Percentiles rank a stretch among this genome's conserved stretches.
Evolutionary conservation across 1,140 invertebrate genomes (phyloP).

Genomic region (Orchesella cincta): DNA sequence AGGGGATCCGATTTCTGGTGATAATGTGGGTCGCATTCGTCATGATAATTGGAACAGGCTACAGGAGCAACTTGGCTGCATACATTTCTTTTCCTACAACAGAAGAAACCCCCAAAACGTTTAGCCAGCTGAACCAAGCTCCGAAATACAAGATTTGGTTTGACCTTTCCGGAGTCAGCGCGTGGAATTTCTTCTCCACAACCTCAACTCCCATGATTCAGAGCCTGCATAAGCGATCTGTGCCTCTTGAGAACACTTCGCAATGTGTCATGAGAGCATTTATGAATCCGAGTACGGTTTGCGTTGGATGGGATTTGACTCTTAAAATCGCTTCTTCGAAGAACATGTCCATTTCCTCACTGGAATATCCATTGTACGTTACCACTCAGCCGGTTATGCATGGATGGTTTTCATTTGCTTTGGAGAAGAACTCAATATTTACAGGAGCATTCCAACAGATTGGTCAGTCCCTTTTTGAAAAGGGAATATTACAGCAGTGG

Average conservation of each 20-base stretch:
- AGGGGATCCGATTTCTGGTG: not conserved
- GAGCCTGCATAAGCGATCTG: conserved; percentile 27
- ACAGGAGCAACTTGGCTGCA: conserved; percentile 37
- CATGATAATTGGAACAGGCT: conserved; percentile 38
- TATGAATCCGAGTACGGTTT: conserved; percentile 22
- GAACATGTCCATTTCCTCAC: conserved; percentile 21
- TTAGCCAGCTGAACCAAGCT: conserved; percentile 11
- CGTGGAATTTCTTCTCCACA: conserved; percentile 31
- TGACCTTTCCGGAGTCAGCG: conserved; percentile 35
- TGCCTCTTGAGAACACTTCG: not conserved
- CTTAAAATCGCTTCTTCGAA: conserved; percentile 1
- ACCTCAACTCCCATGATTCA: conserved; percentile 24
- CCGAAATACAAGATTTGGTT: conserved; percentile 32
- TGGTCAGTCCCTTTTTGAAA: conserved; percentile 2
- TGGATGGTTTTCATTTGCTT: not conserved
- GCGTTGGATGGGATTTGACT: conserved; percentile 34
- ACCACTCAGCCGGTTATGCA: not conserved
- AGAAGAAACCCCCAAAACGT: conserved; percentile 29
- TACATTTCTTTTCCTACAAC: conserved; percentile 30
- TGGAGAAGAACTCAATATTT: not conserved
- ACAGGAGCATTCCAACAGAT: not conserved
- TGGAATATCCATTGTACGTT: not conserved
- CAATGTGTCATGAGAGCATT: conserved; percentile 30
- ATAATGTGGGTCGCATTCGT: conserved; percentile 31
- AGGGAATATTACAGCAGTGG: not conserved